Percentiles rank a stretch among this genome's conserved stretches.
phyloP scores from a whole-genome alignment of 2,888 invertebrate species.

The Apodemia duryi region DNA sequence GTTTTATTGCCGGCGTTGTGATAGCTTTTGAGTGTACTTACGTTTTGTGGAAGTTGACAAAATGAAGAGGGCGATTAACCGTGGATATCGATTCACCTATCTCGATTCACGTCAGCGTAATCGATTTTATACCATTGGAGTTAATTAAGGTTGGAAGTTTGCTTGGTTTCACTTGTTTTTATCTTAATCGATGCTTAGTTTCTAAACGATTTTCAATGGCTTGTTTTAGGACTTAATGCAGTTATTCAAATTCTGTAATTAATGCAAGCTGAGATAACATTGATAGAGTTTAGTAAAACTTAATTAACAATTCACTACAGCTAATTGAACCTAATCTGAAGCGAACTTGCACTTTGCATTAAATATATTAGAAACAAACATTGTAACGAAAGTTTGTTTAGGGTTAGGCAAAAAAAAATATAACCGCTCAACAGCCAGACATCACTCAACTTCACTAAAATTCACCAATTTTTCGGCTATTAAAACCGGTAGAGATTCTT shows the following conservation, averaged over 20 bases:
- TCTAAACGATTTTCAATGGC: constrained; percentile 30
- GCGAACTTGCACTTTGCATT: neutral
- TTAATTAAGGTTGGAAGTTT: constrained; percentile 37
- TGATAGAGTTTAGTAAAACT: constrained; percentile 1
- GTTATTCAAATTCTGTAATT: constrained; percentile 15
- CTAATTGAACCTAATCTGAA: neutral
- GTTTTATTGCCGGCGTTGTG: constrained; percentile 33
- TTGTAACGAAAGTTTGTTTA: neutral
- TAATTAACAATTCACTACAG: neutral
- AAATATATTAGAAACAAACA: neutral
- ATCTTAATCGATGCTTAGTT: constrained; percentile 34
- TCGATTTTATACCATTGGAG: constrained; percentile 38
- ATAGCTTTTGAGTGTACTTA: constrained; percentile 27
- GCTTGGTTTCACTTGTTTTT: constrained; percentile 28
- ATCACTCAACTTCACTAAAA: no score
- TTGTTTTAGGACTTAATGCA: constrained; percentile 22
- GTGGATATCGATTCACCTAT: constrained; percentile 36
- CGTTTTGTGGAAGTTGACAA: constrained; percentile 30
- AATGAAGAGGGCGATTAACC: constrained; percentile 30
- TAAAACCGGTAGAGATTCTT: neutral
- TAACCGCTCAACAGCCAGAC: neutral
- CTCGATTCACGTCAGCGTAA: constrained; percentile 36
- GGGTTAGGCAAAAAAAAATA: neutral
- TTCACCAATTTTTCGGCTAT: no score
- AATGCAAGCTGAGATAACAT: neutral